Evolutionary conservation across 2,888 invertebrate genomes (phyloP).

Genomic region (Synergus laeviventris): DNA sequence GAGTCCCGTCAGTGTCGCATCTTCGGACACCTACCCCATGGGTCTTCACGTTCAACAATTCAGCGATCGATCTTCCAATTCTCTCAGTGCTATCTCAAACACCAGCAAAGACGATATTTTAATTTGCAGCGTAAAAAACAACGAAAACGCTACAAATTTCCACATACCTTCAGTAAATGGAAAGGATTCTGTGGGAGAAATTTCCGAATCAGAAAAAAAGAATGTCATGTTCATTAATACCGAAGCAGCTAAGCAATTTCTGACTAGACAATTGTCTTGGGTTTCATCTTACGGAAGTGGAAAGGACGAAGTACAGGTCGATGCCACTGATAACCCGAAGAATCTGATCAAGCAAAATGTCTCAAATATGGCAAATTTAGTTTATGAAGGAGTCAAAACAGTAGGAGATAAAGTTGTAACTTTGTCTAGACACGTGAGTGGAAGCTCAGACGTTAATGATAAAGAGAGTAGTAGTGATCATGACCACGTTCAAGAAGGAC

Average conservation of each 20-base stretch:
- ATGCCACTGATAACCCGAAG: slow-evolving; percentile 82
- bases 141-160: slow-evolving; percentile 62
- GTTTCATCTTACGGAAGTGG: slow-evolving; percentile 79
- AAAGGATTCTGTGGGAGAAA: slow-evolving; percentile 49
- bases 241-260: slow-evolving; percentile 86
- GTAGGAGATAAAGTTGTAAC: slow-evolving; percentile 86
- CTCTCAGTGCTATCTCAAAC: slow-evolving; percentile 76
- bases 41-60: slow-evolving; percentile 80
- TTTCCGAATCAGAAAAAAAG: slow-evolving; percentile 71
- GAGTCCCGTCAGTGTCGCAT: slow-evolving; percentile 77
- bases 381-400: slow-evolving; percentile 86
- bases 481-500: slow-evolving; percentile 62
- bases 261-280: slow-evolving; percentile 86
- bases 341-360: slow-evolving; percentile 85
- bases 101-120: slow-evolving; percentile 77
- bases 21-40: slow-evolving; percentile 82
- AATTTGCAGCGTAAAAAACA: slow-evolving; percentile 8
- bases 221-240: slow-evolving; percentile 87
- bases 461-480: slow-evolving; percentile 74
- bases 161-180: slow-evolving; percentile 45
- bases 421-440: slow-evolving; percentile 85
- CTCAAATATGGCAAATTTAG: slow-evolving; percentile 84
- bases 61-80: slow-evolving; percentile 79
- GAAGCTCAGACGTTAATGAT: slow-evolving; percentile 84
- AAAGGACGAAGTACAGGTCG: slow-evolving; percentile 83